Evolutionary conservation across 2,888 invertebrate species (phyloP).

Genomic region (Zygothrica quintamaculata): DNA sequence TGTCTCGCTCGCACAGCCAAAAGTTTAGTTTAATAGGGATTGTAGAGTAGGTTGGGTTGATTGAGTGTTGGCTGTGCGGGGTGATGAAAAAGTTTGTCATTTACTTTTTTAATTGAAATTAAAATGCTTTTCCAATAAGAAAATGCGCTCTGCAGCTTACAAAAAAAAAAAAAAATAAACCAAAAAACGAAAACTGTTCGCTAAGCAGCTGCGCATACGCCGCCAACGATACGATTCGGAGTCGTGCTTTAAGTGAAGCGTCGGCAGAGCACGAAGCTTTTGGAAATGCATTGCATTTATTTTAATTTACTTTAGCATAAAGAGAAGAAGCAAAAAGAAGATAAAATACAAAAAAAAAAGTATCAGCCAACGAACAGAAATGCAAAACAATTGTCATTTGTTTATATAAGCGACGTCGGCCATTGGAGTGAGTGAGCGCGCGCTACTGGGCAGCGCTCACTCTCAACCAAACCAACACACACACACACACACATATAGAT

Average conservation of each 20-base stretch:
- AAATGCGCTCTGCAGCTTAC: constrained; percentile 44
- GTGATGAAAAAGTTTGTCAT: constrained; percentile 67
- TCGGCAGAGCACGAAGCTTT: constrained; percentile 58
- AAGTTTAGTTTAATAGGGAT: constrained; percentile 58
- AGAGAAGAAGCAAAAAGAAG: constrained; percentile 40
- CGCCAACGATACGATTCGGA: constrained; percentile 18
- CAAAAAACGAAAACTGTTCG: constrained; percentile 33
- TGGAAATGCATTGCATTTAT: constrained; percentile 74
- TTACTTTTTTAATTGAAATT: constrained; percentile 81
- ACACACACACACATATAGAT: constrained; percentile 43
- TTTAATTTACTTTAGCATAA: constrained; percentile 74
- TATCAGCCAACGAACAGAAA: constrained; percentile 66
- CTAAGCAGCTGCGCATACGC: constrained; percentile 71
- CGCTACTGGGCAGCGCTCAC: constrained; percentile 59
- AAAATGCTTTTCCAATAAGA: constrained; percentile 78
- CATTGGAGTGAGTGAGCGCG: constrained; percentile 63
- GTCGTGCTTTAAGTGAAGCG: constrained; percentile 32
- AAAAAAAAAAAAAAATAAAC: constrained; percentile 47
- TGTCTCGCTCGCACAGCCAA: constrained; percentile 57
- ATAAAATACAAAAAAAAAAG: too few species aligned
- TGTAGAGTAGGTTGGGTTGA: not conserved
- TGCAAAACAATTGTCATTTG: constrained; percentile 82
- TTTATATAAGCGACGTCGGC: constrained; percentile 72
- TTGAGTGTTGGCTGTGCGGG: not conserved
- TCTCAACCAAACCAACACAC: constrained; percentile 32